Conservation (phyloP, 2,113 vertebrate genomes). For the Suricata suricatta region DNA sequence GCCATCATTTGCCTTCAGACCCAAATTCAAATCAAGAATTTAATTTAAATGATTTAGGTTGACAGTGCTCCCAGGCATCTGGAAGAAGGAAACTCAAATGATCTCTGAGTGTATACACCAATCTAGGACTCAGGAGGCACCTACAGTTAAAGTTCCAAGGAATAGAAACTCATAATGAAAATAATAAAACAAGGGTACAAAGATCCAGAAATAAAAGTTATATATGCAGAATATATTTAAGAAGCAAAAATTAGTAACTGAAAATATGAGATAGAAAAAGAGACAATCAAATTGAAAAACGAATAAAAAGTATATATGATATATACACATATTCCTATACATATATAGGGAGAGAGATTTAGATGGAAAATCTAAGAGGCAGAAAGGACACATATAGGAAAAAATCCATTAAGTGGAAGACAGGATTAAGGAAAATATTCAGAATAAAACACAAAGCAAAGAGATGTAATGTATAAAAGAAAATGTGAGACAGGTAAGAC, state of each 20-base stretch:
- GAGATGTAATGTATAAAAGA: not conserved
- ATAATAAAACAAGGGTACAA: not conserved
- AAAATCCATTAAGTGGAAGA: not conserved
- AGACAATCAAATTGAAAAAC: not conserved
- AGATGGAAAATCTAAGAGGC: not conserved
- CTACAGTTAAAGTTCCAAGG: not conserved
- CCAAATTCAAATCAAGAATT: conserved; percentile 34
- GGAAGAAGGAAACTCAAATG: not conserved
- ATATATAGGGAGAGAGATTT: not conserved
- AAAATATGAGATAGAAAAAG: conserved; percentile 18
- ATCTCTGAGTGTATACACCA: not conserved
- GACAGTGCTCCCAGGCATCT: not conserved
- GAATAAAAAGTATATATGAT: not conserved
- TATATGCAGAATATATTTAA: not conserved
- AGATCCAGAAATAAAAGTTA: not conserved
- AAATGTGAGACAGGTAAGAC: not conserved
- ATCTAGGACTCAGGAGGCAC: not conserved
- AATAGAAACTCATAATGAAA: not conserved
- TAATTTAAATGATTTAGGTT: conserved; percentile 26
- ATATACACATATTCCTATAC: not conserved
- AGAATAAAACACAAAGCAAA: not conserved
- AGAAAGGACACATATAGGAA: not conserved
- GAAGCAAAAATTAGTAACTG: not conserved
- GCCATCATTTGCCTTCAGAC: not conserved
- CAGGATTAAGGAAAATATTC: not conserved